phyloP scores from a whole-genome alignment of 2,797 vertebrate genomes.

The Gallinago nigripennis region DNA sequence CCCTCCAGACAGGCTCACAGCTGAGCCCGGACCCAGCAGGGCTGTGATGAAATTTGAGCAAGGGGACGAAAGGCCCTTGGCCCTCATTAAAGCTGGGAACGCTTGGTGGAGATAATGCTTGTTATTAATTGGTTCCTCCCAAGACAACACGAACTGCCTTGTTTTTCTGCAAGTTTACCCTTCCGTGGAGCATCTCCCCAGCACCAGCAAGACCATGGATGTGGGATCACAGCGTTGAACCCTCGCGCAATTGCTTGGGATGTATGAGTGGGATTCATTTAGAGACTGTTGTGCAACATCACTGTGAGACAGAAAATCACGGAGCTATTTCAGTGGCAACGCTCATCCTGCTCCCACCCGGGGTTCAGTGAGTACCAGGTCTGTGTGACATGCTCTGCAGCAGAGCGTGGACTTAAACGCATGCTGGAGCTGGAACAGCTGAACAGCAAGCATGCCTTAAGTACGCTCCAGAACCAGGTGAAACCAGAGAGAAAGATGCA shows the following conservation, averaged over 20 bases:
- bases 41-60: not conserved
- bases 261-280: not conserved
- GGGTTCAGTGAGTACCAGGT: not conserved
- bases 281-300: not conserved
- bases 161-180: not conserved
- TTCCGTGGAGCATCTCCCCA: not conserved
- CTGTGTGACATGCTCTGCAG: not conserved
- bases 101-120: not conserved
- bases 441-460: not conserved
- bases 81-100: not conserved
- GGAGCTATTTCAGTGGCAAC: not conserved
- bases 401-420: not conserved
- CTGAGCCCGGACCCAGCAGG: not conserved
- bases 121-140: not conserved
- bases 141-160: not conserved
- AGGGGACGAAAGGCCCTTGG: not conserved
- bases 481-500: not conserved
- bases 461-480: not conserved
- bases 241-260: not conserved
- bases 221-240: not conserved
- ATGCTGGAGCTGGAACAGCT: not conserved
- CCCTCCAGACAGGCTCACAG: constrained; percentile 16
- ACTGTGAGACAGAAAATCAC: not conserved
- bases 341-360: not conserved
- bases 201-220: not conserved